Conservation (phyloP, 64 coral and sea anemone genomes). For the Pocillopora damicornis region DNA sequence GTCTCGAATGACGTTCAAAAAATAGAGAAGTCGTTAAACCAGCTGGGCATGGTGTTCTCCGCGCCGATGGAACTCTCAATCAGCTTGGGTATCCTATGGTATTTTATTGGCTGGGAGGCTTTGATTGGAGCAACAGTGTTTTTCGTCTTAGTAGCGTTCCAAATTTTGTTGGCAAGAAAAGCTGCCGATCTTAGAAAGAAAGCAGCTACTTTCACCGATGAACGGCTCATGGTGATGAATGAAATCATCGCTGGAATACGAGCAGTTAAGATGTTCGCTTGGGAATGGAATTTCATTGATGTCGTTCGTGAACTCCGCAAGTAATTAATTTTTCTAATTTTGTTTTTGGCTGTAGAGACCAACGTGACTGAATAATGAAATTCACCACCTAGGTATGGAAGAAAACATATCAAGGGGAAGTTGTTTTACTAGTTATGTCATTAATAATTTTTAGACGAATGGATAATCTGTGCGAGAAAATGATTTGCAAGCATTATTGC, state of each 20-base stretch:
- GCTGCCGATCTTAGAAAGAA: conserved; percentile 6
- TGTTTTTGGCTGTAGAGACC: not conserved
- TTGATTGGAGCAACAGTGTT: conserved; percentile 1
- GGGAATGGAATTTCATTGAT: conserved; percentile 17
- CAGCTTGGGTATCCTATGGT: conserved; percentile 3
- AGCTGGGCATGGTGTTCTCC: conserved; percentile 15
- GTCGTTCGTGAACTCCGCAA: not conserved
- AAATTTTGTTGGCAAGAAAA: conserved; percentile 29
- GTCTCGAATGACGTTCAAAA: conserved; percentile 18
- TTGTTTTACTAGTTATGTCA: too few species aligned
- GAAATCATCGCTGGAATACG: conserved; percentile 12
- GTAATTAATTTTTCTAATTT: not conserved
- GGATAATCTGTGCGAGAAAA: too few species aligned
- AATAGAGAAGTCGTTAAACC: conserved; percentile 2
- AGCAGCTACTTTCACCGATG: conserved; percentile 10
- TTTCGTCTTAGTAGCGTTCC: not conserved
- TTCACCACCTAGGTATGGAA: too few species aligned
- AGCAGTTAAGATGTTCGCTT: conserved; percentile 8
- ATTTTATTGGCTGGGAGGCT: conserved; percentile 10
- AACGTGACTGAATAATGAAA: too few species aligned
- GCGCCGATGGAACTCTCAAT: conserved; percentile 3
- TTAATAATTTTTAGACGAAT: too few species aligned
- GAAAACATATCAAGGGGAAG: too few species aligned
- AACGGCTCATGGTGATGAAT: conserved; percentile 12
- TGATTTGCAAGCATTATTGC: too few species aligned